Percentiles rank a stretch among this genome's conserved stretches.
phyloP scores from a whole-genome alignment of 2,113 vertebrate species.

The Lepisosteus oculatus region DNA sequence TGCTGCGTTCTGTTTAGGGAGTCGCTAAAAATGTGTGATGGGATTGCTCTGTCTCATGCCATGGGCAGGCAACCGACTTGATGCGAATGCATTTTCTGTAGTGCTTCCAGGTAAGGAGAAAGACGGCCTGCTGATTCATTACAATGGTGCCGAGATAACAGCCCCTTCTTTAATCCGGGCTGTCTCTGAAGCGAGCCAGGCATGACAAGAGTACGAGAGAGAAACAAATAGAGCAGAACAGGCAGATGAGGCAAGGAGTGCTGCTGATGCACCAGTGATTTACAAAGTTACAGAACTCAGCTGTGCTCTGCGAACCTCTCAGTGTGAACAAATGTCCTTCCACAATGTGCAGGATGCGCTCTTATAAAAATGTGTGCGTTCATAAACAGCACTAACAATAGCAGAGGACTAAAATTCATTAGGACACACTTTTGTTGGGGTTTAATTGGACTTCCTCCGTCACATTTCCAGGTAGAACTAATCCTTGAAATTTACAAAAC shows the following conservation, averaged over 20 bases:
- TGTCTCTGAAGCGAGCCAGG: background rate
- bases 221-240: slow-evolving; percentile 8
- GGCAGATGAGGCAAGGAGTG: slow-evolving; percentile 13
- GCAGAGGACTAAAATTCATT: background rate
- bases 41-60: too few species aligned
- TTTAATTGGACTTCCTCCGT: slow-evolving; percentile 3
- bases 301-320: background rate
- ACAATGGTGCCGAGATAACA: background rate
- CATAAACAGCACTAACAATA: background rate
- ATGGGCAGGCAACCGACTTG: background rate
- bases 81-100: background rate
- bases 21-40: background rate
- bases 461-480: background rate
- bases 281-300: background rate
- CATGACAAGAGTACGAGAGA: background rate
- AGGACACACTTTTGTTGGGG: background rate
- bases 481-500: background rate
- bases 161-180: background rate
- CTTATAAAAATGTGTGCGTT: too few species aligned
- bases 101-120: background rate
- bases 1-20: background rate
- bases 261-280: background rate
- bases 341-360: too few species aligned
- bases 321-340: background rate
- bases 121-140: background rate